phyloP scores from a whole-genome alignment of 1,140 invertebrate genomes.

The Listronotus oregonensis region DNA sequence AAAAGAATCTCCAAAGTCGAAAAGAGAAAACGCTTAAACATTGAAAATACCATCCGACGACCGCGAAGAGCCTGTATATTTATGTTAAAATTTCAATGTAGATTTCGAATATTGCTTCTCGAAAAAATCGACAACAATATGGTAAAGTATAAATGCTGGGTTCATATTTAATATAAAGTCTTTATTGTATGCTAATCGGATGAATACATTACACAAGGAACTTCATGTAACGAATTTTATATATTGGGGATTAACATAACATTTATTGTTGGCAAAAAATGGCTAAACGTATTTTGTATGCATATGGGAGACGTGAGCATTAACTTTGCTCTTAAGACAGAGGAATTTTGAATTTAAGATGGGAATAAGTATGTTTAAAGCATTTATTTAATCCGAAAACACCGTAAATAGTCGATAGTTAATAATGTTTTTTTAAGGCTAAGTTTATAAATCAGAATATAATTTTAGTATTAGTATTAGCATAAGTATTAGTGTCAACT shows the following conservation, averaged over 20 bases:
- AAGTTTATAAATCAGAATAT: no score
- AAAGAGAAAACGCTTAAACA: slow-evolving; percentile 30
- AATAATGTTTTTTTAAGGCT: no score
- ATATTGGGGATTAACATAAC: slow-evolving; percentile 39
- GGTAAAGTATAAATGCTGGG: slow-evolving; percentile 36
- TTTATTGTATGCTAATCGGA: slow-evolving; percentile 39
- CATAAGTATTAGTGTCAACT: no score
- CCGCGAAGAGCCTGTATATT: slow-evolving; percentile 21
- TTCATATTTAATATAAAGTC: slow-evolving; percentile 41
- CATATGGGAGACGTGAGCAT: slow-evolving; percentile 4
- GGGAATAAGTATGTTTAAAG: no score
- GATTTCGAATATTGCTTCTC: slow-evolving; percentile 35
- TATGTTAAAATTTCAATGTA: slow-evolving; percentile 40
- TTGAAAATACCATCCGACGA: slow-evolving; percentile 27
- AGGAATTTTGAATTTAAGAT: no score
- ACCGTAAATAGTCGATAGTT: no score
- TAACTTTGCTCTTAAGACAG: no score
- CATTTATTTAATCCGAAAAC: no score
- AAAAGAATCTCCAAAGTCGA: no score
- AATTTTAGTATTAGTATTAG: no score
- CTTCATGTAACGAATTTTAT: slow-evolving; percentile 41
- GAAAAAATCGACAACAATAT: slow-evolving; percentile 40
- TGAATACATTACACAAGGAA: slow-evolving; percentile 35
- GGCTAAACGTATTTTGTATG: slow-evolving; percentile 5
- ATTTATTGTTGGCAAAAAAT: slow-evolving; percentile 28